phyloP scores from a whole-genome alignment of 2,797 vertebrate genomes.

The Geotrypetes seraphini region DNA sequence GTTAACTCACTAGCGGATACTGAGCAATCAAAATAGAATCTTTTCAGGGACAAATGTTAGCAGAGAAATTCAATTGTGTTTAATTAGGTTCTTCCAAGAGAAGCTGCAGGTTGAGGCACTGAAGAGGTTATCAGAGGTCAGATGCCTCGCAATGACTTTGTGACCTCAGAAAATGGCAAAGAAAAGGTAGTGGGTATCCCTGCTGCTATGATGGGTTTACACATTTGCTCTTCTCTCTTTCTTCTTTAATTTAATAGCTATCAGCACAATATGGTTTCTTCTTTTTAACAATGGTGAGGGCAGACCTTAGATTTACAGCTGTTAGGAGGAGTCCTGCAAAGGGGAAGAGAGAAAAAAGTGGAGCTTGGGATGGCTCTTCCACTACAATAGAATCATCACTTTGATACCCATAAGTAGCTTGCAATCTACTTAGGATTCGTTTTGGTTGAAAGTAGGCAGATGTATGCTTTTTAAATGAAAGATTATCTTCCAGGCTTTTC shows the following conservation, averaged over 20 bases:
- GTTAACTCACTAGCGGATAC: slow-evolving; percentile 49
- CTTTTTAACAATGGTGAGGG: slow-evolving; percentile 64
- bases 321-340: no score
- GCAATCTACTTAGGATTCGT: slow-evolving; percentile 82
- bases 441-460: slow-evolving; percentile 72
- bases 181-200: slow-evolving; percentile 68
- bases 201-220: slow-evolving; percentile 68
- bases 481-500: slow-evolving; percentile 37
- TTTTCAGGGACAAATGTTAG: slow-evolving; percentile 75
- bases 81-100: slow-evolving; percentile 79
- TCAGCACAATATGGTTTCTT: slow-evolving; percentile 84
- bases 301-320: slow-evolving; percentile 71
- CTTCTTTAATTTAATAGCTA: slow-evolving; percentile 87
- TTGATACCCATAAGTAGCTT: slow-evolving; percentile 61
- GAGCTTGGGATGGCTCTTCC: slow-evolving; percentile 41
- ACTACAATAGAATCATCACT: slow-evolving; percentile 66
- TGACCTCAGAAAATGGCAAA: slow-evolving; percentile 80
- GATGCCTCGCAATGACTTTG: slow-evolving; percentile 74
- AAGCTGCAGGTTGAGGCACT: slow-evolving; percentile 56
- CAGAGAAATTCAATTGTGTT: slow-evolving; percentile 80
- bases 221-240: slow-evolving; percentile 60
- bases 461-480: slow-evolving; percentile 46
- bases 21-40: slow-evolving; percentile 54
- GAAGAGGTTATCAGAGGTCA: slow-evolving; percentile 76
- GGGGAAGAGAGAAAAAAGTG: slow-evolving; percentile 55